Evolutionary conservation across 30 jellyfish, hydroid and myxozoan genomes (phyloP).

Genomic region (Hydractinia echinata): DNA sequence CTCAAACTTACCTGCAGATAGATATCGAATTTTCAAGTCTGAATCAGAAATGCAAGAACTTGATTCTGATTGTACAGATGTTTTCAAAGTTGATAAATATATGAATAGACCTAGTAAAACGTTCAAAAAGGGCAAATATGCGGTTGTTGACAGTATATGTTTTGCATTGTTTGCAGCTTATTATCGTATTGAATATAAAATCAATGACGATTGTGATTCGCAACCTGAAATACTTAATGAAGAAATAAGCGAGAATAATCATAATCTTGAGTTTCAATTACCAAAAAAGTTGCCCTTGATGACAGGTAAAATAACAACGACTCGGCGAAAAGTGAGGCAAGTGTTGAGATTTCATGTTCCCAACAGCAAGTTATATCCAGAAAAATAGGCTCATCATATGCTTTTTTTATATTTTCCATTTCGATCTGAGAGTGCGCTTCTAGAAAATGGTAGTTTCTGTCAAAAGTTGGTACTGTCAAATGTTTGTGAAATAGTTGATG

Average conservation of each 20-base stretch:
- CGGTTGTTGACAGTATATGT: neutral
- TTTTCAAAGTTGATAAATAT: neutral
- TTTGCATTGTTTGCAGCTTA: neutral
- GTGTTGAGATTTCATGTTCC: neutral
- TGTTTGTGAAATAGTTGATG: neutral
- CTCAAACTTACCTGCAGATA: neutral
- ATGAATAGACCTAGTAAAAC: too few species aligned
- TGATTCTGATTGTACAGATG: neutral
- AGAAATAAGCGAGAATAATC: neutral
- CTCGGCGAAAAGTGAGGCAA: neutral
- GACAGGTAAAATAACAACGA: too few species aligned
- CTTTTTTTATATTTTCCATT: neutral
- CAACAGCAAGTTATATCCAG: constrained; percentile 4
- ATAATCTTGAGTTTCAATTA: neutral
- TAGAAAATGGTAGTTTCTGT: neutral
- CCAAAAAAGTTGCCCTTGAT: neutral
- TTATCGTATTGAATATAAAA: neutral
- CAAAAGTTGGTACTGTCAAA: neutral
- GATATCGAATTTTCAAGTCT: neutral
- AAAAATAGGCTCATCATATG: neutral
- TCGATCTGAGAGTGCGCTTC: neutral
- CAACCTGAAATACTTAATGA: neutral
- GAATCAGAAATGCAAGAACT: neutral
- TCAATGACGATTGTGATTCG: neutral
- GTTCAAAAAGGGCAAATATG: constrained; percentile 1